Base-by-base conservation (phyloP, 1,140 invertebrate genomes). In the Philopotamus ludificatus region DNA sequence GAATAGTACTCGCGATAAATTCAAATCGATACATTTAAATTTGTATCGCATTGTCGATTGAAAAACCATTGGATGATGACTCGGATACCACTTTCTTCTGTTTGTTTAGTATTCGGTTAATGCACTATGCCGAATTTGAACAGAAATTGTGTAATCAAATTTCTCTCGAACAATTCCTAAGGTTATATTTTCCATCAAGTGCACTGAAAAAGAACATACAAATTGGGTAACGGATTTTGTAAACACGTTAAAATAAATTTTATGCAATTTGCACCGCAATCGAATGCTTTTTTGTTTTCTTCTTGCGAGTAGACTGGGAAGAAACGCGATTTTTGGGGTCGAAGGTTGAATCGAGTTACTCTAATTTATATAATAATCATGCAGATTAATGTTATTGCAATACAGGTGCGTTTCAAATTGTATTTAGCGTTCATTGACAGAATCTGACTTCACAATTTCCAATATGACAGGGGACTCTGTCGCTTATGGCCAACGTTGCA, bases 341-440 rank as follows among this genome's bases (percentile, higher is more conserved):
- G n/a, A n/a, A n/a, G n/a, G n/a, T n/a, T n/a, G n/a, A n/a, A n/a
- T n/a, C n/a, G n/a, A n/a, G n/a, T n/a, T n/a, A n/a, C n/a, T n/a
- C n/a, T n/a, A n/a, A n/a, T n/a, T n/a, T n/a, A n/a, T n/a, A n/a
- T n/a, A n/a, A n/a, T n/a, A n/a, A n/a, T n/a, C n/a, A n/a, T n/a
- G n/a, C n/a, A n/a, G n/a, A n/a, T n/a, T n/a, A n/a, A 26, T 39
- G 10, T 61, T 50, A 61, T 51, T 42, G 45, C 53, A 58, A 63
- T 51, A 55, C 34, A 44, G 63, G 61, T 63, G 54, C 60, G 65
- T 67, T 62, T 15, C 41, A 53, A 61, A 55, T 66, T 57, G 22
- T 18, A 67, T 45, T 67, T 54, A 55, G 16, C 50, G 59, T 57
- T 47, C 51, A 62, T 59, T 58, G 60, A 67, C 41, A 67, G 58